phyloP scores from a whole-genome alignment of 2,888 invertebrate genomes.

The Nemotelus nigrinus region DNA sequence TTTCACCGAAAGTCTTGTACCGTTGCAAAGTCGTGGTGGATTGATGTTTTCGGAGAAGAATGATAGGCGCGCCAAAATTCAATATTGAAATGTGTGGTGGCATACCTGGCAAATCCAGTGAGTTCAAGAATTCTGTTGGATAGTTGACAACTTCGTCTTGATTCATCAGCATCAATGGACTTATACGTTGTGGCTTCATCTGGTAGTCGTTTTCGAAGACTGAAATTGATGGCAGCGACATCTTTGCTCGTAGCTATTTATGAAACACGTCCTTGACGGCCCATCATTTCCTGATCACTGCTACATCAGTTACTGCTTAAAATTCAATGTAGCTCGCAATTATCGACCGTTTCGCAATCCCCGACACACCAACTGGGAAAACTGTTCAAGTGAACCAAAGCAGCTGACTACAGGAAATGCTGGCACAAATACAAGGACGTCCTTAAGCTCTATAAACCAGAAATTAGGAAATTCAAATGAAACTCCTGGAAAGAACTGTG shows the following conservation, averaged over 20 bases:
- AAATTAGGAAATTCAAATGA: no score
- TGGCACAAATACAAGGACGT: no score
- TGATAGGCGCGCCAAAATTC: slow-evolving; percentile 56
- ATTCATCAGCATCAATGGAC: slow-evolving; percentile 50
- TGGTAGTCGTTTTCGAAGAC: slow-evolving; percentile 34
- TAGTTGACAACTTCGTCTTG: slow-evolving; percentile 53
- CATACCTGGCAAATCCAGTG: slow-evolving; percentile 46
- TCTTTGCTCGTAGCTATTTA: not conserved
- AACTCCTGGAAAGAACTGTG: no score
- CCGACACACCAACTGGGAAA: no score
- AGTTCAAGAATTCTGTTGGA: slow-evolving; percentile 50
- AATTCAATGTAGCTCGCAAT: no score
- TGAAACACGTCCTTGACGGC: not conserved
- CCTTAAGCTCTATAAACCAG: no score
- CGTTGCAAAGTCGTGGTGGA: slow-evolving; percentile 53
- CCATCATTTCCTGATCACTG: no score
- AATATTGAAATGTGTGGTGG: slow-evolving; percentile 50
- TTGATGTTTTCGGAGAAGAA: slow-evolving; percentile 56
- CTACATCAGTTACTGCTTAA: no score
- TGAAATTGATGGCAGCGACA: not conserved
- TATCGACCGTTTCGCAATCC: no score
- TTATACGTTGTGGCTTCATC: slow-evolving; percentile 44
- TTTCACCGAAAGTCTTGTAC: slow-evolving; percentile 49
- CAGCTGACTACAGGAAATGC: no score
- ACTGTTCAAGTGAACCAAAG: no score